Evolutionary conservation across 1,140 invertebrate genomes (phyloP).

Genomic region (Drosophila lowei): DNA sequence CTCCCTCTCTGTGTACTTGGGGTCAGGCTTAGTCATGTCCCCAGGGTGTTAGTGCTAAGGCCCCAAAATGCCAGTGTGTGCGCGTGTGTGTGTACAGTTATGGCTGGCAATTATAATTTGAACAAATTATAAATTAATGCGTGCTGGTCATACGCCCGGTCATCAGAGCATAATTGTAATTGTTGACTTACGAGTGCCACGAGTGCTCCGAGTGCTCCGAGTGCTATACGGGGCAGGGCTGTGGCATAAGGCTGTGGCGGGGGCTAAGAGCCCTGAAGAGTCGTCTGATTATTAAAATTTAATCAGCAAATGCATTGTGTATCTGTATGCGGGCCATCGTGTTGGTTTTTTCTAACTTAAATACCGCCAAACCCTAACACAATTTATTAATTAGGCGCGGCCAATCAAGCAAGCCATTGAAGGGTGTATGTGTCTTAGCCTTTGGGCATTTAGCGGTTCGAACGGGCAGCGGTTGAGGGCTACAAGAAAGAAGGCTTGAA

Average conservation of each 20-base stretch:
- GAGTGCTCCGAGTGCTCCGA: too few relatives aligned
- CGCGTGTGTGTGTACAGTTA: slow-evolving; percentile 31
- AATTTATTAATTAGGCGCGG: slow-evolving; percentile 58
- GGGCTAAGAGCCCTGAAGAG: slow-evolving; percentile 35
- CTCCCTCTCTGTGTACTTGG: slow-evolving; percentile 24
- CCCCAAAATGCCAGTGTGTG: slow-evolving; percentile 51
- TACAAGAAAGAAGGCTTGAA: too few relatives aligned
- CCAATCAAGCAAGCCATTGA: slow-evolving; percentile 41
- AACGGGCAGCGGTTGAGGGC: too few relatives aligned
- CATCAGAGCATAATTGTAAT: slow-evolving; percentile 74
- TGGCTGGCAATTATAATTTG: slow-evolving; percentile 70
- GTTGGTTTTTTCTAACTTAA: slow-evolving; percentile 1
- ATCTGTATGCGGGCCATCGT: slow-evolving; percentile 33
- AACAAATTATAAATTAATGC: slow-evolving; percentile 78
- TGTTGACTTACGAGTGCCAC: slow-evolving; percentile 58
- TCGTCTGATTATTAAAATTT: slow-evolving; percentile 46
- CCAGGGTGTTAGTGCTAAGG: slow-evolving; percentile 68
- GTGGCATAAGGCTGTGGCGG: not conserved
- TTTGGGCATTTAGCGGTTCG: slow-evolving; percentile 43
- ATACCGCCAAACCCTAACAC: slow-evolving; percentile 28
- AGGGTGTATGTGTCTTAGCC: slow-evolving; percentile 12
- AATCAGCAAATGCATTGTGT: slow-evolving; percentile 35
- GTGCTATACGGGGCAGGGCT: too few relatives aligned
- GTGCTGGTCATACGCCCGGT: slow-evolving; percentile 67
- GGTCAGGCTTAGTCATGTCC: slow-evolving; percentile 63